Evolutionary conservation across 2,113 vertebrate genomes (phyloP).

Genomic region (Irena cyanogastra): DNA sequence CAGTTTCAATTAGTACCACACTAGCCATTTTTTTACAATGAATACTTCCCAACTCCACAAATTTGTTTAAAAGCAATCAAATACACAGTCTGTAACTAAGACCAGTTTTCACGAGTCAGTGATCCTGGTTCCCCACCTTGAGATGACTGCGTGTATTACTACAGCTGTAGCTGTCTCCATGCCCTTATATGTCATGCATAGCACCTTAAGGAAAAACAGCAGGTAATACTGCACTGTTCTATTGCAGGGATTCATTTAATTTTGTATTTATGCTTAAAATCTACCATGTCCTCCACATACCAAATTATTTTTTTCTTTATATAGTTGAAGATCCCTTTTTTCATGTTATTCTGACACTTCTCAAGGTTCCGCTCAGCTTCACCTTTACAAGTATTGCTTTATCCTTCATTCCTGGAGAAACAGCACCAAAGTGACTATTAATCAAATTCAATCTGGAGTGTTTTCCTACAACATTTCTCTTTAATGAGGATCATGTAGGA

Average conservation of each 20-base stretch:
- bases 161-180: neutral
- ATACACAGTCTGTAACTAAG: neutral
- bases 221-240: neutral
- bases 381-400: neutral
- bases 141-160: neutral
- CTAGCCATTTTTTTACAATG: neutral
- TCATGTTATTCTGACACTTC: neutral
- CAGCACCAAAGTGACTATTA: neutral
- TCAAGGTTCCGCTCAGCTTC: neutral
- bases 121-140: neutral
- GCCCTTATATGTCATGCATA: neutral
- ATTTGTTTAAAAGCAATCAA: neutral
- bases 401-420: neutral
- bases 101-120: neutral
- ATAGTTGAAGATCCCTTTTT: neutral
- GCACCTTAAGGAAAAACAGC: neutral
- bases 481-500: neutral
- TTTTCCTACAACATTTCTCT: neutral
- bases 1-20: neutral
- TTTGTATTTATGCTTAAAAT: neutral
- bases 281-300: neutral
- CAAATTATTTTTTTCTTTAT: neutral
- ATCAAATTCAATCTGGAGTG: neutral
- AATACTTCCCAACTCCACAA: neutral
- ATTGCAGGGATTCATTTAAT: neutral